These are phyloP conservation scores for Psittacus erithacus DNA, from an alignment of 2,113 vertebrate genomes.

Conservation along the genomic window DNA sequence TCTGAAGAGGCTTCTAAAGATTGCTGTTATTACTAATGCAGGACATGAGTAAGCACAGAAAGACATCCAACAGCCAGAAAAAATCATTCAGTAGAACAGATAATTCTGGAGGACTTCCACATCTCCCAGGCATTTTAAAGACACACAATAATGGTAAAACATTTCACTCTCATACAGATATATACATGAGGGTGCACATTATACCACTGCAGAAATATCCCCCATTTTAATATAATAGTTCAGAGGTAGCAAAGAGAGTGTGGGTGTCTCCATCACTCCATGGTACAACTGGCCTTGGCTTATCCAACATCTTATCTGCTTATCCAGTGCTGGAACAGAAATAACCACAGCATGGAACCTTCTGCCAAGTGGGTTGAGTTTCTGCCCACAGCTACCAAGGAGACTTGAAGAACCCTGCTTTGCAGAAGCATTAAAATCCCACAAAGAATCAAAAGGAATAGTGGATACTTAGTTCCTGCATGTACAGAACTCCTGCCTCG, in stretches of 20 bases:
- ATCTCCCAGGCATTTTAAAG: background rate
- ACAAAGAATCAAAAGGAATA: background rate
- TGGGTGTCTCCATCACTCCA: background rate
- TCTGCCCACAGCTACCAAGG: background rate
- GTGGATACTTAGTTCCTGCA: background rate
- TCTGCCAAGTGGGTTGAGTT: background rate
- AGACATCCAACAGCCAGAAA: background rate
- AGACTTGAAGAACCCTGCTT: background rate
- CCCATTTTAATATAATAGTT: background rate
- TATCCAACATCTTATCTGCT: background rate
- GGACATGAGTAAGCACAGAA: background rate
- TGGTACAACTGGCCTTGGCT: background rate
- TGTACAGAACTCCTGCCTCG: background rate
- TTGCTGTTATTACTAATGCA: background rate
- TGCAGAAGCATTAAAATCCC: background rate
- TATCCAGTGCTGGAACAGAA: background rate
- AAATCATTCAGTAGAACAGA: background rate
- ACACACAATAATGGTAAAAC: background rate
- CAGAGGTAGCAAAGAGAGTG: background rate
- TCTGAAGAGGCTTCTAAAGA: background rate
- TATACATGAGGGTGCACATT: accelerated
- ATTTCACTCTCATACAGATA: accelerated
- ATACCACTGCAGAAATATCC: background rate
- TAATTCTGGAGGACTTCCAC: background rate
- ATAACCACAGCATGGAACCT: background rate